Base-by-base conservation (phyloP, 92 coral and sea anemone genomes). In the Paragorgia papillata region DNA sequence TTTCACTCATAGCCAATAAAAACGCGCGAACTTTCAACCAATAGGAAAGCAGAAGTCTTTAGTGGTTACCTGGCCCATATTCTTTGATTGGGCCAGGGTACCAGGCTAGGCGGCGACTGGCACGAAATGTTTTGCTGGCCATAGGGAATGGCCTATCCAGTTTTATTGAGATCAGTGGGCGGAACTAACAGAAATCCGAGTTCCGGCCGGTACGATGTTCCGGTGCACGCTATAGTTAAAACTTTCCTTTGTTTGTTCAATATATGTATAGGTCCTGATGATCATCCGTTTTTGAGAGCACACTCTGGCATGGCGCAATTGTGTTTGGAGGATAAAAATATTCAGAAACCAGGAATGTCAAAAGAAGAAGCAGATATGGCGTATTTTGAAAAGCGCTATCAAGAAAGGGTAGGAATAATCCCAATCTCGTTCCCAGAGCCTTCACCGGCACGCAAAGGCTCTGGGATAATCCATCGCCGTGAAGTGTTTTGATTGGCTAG, bases 311-410 rank as follows among this genome's bases (percentile, higher is more conserved):
- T 92, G 66, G 88, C 92, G 27, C 86, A 78, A 55, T 57, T 94
- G 61, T 87, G 94, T 25, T 60, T 94, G 44, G 86, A 94, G 27
- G 94, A 86, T 39, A 84, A 73, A 79, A 76, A 82, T 49, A 56
- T 86, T 67, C 80, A 76, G 26, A 68, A 87, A 27, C 60, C 77
- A 30, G 65, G 74, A 15, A 80, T 63, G 62, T 87, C 92, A n/a
- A 82, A 88, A 50, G 97, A 94, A 58, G 98, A 90, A 67, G 95
- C 85, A 32, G 98, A 94, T 56, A 91, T 94, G 98, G 98, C 97
- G 20, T 94, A 88, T 64, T 94, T 94, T 83, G 98, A 94, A 71
- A 88, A 80, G 67, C 81, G 91, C 69, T 94, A 94, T 66, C 98
- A 94, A 79, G 98, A 88, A 80, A 86, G 98, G 90, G 98, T 94